A percentile compares a stretch with the other conserved stretches of the same genome.
These are phyloP conservation scores for Tetragonula clypearis DNA, from an alignment of 1,140 invertebrate genomes.

Conservation along the genomic window DNA sequence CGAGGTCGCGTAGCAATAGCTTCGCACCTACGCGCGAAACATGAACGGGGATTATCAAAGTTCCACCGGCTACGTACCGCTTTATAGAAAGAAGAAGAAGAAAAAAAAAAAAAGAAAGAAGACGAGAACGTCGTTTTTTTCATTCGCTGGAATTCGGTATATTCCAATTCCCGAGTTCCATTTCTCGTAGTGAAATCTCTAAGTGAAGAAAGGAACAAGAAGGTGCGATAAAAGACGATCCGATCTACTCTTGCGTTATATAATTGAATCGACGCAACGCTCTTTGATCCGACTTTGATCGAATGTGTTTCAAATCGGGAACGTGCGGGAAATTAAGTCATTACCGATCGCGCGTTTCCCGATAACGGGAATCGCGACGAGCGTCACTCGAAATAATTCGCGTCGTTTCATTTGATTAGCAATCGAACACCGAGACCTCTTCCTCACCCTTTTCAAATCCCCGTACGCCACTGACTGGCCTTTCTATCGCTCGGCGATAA, in stretches of 20 bases:
- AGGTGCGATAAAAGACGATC: too few relatives aligned
- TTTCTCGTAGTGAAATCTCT: not conserved
- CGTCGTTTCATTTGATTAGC: not conserved
- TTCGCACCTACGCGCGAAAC: constrained; percentile 27
- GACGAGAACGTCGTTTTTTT: not conserved
- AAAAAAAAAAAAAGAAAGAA: not conserved
- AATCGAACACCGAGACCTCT: not conserved
- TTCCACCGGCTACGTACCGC: not conserved
- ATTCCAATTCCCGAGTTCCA: not conserved
- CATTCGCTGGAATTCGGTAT: too few relatives aligned
- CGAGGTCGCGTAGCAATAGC: constrained; percentile 7
- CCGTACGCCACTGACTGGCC: too few relatives aligned
- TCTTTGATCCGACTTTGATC: not conserved
- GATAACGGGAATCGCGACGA: not conserved
- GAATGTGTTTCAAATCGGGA: not conserved
- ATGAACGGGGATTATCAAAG: constrained; percentile 19
- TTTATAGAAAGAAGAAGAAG: not conserved
- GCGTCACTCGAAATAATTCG: constrained; percentile 23
- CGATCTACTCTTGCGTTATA: not conserved
- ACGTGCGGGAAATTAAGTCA: not conserved
- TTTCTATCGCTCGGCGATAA: too few relatives aligned
- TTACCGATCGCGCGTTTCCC: not conserved
- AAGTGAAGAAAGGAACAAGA: not conserved
- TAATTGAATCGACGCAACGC: not conserved
- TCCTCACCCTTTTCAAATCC: too few relatives aligned